Evolutionary conservation across 1,140 invertebrate genomes (phyloP).

Genomic region (Hylaeus anthracinus): DNA sequence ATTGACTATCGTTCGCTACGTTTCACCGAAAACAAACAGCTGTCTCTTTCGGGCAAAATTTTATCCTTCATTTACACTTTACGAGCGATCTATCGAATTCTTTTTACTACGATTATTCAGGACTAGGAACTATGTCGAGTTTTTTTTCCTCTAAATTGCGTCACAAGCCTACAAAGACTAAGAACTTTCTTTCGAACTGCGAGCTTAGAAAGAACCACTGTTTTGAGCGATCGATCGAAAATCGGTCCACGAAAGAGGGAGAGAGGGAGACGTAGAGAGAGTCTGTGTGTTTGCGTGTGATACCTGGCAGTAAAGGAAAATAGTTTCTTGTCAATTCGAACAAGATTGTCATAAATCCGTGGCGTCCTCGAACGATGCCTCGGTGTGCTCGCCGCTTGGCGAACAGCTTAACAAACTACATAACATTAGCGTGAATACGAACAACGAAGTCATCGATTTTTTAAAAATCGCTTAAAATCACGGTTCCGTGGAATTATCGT

Average conservation of each 20-base stretch:
- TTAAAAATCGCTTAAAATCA: constrained; percentile 34
- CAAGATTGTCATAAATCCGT: constrained; percentile 57
- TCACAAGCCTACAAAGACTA: no score
- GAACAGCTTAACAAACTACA: constrained; percentile 50
- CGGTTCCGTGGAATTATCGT: constrained; percentile 15
- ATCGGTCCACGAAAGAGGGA: constrained; percentile 27
- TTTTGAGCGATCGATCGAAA: no score
- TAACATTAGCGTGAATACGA: constrained; percentile 34
- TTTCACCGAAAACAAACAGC: no score
- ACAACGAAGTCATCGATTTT: constrained; percentile 24
- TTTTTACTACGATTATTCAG: no score
- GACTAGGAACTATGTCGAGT: no score
- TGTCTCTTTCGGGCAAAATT: no score
- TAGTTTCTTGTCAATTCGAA: constrained; percentile 51
- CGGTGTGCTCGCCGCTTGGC: background rate
- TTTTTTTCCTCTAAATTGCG: no score
- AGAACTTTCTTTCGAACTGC: no score
- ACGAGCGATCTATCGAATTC: no score
- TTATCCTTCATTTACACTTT: no score
- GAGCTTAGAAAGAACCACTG: no score
- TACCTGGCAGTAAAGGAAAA: constrained; percentile 66
- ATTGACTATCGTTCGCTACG: no score
- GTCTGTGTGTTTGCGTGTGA: constrained; percentile 38
- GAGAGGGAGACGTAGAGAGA: constrained; percentile 14
- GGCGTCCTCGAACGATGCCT: background rate